Conservation (phyloP, 2,113 vertebrate species). For the Tiliqua scincoides region DNA sequence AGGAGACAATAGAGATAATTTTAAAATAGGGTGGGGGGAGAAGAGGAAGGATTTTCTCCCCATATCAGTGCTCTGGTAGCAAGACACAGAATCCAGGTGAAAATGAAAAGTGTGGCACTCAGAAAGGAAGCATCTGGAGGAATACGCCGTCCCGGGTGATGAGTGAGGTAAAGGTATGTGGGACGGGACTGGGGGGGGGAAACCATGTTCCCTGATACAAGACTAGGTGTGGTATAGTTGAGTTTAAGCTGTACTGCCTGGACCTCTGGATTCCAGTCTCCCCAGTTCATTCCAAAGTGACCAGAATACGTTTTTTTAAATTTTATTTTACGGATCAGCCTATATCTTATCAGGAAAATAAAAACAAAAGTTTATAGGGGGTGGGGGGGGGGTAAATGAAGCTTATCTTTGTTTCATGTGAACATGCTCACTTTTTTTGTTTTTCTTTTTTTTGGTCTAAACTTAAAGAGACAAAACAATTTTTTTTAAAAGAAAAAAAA, state of each 20-base stretch:
- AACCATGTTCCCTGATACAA: slow-evolving; percentile 46
- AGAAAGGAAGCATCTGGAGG: not conserved
- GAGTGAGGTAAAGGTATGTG: not conserved
- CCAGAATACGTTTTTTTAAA: slow-evolving; percentile 38
- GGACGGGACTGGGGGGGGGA: not conserved
- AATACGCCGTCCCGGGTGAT: not conserved
- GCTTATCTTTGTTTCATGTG: slow-evolving; percentile 66
- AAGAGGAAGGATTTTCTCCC: not conserved
- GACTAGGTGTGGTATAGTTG: slow-evolving; percentile 31
- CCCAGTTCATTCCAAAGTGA: slow-evolving; percentile 56
- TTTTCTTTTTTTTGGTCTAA: slow-evolving; percentile 85
- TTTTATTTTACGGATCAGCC: slow-evolving; percentile 63
- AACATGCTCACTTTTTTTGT: slow-evolving; percentile 52
- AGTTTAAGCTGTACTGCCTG: slow-evolving; percentile 50
- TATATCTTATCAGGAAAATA: slow-evolving; percentile 26
- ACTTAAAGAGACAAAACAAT: slow-evolving; percentile 77
- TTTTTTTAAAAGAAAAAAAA: slow-evolving; percentile 75
- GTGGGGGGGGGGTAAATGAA: slow-evolving; percentile 49
- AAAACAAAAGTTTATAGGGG: slow-evolving; percentile 1
- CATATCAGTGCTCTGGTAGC: not conserved
- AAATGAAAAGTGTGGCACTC: slow-evolving; percentile 42
- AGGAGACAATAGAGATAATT: not conserved
- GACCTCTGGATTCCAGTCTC: slow-evolving; percentile 63
- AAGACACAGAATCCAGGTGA: not conserved
- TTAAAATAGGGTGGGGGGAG: not conserved